Evolutionary conservation across 2,113 vertebrate species (phyloP), one percentile per base, ranked within the genome.

Genomic region (Ailuropoda melanoleuca): DNA sequence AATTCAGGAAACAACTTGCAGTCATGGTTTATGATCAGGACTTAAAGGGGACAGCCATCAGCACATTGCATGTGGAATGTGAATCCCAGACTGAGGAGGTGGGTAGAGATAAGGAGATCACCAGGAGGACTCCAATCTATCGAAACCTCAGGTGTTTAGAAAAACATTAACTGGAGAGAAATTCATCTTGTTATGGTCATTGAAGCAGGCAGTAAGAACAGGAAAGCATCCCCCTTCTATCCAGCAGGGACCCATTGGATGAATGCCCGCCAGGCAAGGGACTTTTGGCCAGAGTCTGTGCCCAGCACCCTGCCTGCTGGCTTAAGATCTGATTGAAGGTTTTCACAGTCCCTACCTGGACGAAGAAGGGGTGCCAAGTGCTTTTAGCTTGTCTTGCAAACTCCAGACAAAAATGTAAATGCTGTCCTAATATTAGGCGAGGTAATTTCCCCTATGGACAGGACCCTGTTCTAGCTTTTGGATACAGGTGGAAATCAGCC

Each of bases 391-490:
- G 48, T 48, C 62, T 39, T n/a, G 29, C 8, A 77, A 82, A 58
- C 58, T 77, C 34, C 24, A 64, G 74, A 24, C 46, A n/a, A n/a
- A 39, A 56, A 19, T 37, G 31, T 43, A 29, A 39, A 4, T 34
- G 9, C 46, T 13, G 1, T 15, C n/a, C 53, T 75, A 58, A 70
- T 15, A 0, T n/a, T 56, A 72, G 39, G 31, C 37, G 26, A 37
- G 29, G 46, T 48, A 19, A 53, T 24, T 62, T 50, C 0, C 6
- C 3, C 11, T 12, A 3, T 15, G 8, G 4, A 1, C 29, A 60
- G 37, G 46, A 13, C 12, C 26, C n/a, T 1, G 2, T 60, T 11
- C 53, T n/a, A 6, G n/a, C 19, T 70, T 90, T 56, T 72, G 58
- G 70, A 62, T 64, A 8, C 3, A 43, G 46, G 34, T 55, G 17